Evolutionary conservation across 2,888 invertebrate species (phyloP).

Genomic region (Drosophila paramelanica): DNA sequence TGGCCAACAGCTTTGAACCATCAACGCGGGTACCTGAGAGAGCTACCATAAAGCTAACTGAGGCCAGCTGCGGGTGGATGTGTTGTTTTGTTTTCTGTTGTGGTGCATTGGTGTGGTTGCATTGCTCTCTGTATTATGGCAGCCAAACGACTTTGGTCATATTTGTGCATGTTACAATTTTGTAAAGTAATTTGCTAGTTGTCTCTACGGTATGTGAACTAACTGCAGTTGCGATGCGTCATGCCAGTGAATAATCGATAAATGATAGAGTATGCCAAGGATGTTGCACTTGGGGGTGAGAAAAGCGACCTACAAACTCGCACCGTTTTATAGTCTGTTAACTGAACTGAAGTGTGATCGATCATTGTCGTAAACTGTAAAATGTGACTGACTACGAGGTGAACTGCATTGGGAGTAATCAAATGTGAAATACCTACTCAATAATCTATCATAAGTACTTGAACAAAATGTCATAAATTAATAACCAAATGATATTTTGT

Average conservation of each 20-base stretch:
- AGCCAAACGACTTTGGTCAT: constrained; percentile 59
- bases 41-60: constrained; percentile 1
- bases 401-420: constrained; percentile 39
- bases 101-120: constrained; percentile 10
- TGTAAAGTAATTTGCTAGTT: constrained; percentile 60
- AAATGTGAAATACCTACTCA: constrained; percentile 18
- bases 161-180: constrained; percentile 73
- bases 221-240: constrained; percentile 47
- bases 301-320: constrained; percentile 32
- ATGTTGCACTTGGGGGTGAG: constrained; percentile 52
- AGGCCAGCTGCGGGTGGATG: constrained; percentile 58
- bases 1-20: constrained; percentile 37
- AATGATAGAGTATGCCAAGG: constrained; percentile 52
- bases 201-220: constrained; percentile 22
- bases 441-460: constrained; percentile 25
- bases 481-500: constrained; percentile 1
- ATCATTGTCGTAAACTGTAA: constrained; percentile 31
- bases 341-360: constrained; percentile 26
- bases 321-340: background rate
- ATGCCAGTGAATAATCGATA: constrained; percentile 56
- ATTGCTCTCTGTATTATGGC: constrained; percentile 57
- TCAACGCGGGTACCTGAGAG: constrained; percentile 5
- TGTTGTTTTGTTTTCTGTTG: background rate
- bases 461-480: background rate
- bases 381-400: constrained; percentile 44